Percentiles rank a stretch among this genome's conserved stretches.
Evolutionary conservation across 2,888 invertebrate genomes (phyloP).

Genomic region (Drosophila meridiana): DNA sequence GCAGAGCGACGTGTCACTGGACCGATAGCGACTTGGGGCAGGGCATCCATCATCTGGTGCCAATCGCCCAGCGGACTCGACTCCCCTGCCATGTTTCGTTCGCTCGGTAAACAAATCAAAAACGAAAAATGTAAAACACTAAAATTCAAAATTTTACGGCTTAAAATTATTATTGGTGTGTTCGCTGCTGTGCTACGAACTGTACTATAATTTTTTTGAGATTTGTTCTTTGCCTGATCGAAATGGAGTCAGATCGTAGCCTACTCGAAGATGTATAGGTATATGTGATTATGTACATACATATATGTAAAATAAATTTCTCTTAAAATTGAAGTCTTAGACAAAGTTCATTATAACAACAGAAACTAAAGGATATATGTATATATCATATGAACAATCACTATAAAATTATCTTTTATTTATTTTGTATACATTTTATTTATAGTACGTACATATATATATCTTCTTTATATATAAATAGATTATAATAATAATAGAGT

Average conservation of each 20-base stretch:
- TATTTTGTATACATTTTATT: constrained; percentile 16
- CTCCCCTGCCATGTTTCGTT: not conserved
- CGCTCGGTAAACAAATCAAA: not conserved
- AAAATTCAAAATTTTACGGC: not conserved
- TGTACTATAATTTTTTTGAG: not conserved
- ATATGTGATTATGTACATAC: not conserved
- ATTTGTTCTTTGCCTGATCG: too few relatives aligned
- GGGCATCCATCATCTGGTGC: not conserved
- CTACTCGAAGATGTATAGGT: constrained; percentile 2
- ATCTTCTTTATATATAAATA: constrained; percentile 29
- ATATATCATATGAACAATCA: not conserved
- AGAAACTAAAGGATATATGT: too few relatives aligned
- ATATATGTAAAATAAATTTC: not conserved
- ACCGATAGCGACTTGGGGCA: not conserved
- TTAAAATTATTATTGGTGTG: not conserved
- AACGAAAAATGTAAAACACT: not conserved
- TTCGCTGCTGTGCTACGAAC: too few relatives aligned
- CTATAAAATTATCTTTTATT: not conserved
- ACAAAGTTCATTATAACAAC: not conserved
- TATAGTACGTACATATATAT: constrained; percentile 18
- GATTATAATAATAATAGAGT: constrained; percentile 19
- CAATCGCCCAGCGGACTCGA: not conserved
- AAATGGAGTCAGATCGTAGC: not conserved
- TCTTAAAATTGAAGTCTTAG: not conserved
- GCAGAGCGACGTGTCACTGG: not conserved